Evolutionary conservation across 1,140 invertebrate species (phyloP).

Genomic region (Hylaeus anthracinus): DNA sequence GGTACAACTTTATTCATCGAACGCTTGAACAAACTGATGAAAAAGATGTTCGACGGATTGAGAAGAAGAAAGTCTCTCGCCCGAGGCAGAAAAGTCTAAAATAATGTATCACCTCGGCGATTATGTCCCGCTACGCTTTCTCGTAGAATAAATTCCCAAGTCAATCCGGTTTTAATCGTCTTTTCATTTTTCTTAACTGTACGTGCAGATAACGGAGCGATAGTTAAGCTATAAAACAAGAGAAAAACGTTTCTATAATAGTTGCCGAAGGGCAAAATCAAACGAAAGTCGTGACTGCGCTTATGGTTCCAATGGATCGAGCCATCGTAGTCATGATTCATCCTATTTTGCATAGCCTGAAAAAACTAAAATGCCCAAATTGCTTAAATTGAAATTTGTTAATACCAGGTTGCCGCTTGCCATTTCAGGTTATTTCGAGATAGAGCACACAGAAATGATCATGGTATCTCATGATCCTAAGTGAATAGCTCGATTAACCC

Average conservation of each 20-base stretch:
- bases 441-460: background rate
- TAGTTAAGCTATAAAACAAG: slow-evolving; percentile 18
- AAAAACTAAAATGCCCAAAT: slow-evolving; percentile 14
- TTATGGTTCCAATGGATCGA: background rate
- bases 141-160: background rate
- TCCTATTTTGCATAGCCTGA: slow-evolving; percentile 10
- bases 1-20: slow-evolving; percentile 11
- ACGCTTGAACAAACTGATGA: background rate
- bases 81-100: background rate
- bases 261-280: slow-evolving; percentile 15
- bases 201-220: background rate
- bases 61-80: background rate
- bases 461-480: too few species aligned
- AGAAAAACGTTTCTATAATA: slow-evolving; percentile 29
- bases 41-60: background rate
- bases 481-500: background rate
- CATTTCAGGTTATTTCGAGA: background rate
- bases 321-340: background rate
- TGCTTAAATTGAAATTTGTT: slow-evolving; percentile 18
- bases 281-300: slow-evolving; percentile 25
- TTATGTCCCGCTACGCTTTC: background rate
- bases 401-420: slow-evolving; percentile 15
- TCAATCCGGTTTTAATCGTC: background rate
- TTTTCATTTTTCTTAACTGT: too few species aligned
- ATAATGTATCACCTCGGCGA: background rate